Percentiles rank a stretch among this genome's conserved stretches.
These are phyloP conservation scores for Hypena proboscidalis DNA, from an alignment of 2,888 invertebrate genomes.

Conservation along the genomic window DNA sequence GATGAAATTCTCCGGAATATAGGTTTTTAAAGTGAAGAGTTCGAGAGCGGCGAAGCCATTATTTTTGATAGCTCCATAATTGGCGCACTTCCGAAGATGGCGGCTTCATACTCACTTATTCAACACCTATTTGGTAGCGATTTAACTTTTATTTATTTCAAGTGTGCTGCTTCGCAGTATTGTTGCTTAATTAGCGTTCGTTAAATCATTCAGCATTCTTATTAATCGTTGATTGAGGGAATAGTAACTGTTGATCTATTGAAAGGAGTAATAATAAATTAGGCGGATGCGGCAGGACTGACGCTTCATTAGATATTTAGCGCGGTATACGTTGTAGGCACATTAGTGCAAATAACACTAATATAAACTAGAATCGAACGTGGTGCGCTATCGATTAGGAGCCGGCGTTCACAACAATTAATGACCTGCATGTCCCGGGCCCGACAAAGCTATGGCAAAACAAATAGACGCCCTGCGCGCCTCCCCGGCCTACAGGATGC, in stretches of 20 bases:
- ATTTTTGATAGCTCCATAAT: conserved; percentile 59
- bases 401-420: conserved; percentile 84
- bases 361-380: conserved; percentile 85
- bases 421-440: conserved; percentile 84
- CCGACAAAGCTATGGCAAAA: conserved; percentile 84
- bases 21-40: conserved; percentile 23
- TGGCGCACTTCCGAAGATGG: conserved; percentile 53
- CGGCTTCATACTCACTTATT: conserved; percentile 42
- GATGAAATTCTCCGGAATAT: conserved; percentile 15
- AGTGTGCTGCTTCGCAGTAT: not conserved
- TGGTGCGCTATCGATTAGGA: conserved; percentile 83
- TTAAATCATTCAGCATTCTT: conserved; percentile 4
- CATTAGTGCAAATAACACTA: conserved; percentile 82
- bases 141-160: conserved; percentile 27
- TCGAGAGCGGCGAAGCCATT: conserved; percentile 37
- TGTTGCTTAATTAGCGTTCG: not conserved
- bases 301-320: conserved; percentile 54
- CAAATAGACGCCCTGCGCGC: conserved; percentile 81
- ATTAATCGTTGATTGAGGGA: conserved; percentile 13
- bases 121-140: conserved; percentile 33
- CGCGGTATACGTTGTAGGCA: conserved; percentile 49
- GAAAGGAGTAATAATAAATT: conserved; percentile 39
- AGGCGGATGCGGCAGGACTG: conserved; percentile 22
- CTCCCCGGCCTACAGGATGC: conserved; percentile 72
- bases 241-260: conserved; percentile 14